Percentiles rank a stretch among this genome's conserved stretches.
phyloP scores from a whole-genome alignment of 2,797 vertebrate species.

The Gymnocypris eckloni region DNA sequence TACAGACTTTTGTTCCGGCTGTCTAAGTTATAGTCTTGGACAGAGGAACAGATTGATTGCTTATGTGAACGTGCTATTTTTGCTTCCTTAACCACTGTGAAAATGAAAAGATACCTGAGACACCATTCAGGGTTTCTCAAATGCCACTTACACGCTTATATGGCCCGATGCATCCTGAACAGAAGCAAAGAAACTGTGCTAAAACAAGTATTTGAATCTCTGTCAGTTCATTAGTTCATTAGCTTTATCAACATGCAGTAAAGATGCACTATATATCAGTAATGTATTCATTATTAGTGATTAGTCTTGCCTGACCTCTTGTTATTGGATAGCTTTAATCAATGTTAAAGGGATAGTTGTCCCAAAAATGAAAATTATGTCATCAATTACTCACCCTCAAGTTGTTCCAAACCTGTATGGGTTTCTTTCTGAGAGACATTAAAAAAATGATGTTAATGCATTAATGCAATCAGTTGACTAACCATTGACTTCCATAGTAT shows the following conservation, averaged over 20 bases:
- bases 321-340: background rate
- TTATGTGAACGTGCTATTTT: background rate
- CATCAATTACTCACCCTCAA: too few relatives aligned
- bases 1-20: background rate
- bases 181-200: background rate
- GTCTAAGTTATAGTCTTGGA: background rate
- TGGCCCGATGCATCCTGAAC: background rate
- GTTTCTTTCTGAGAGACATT: too few relatives aligned
- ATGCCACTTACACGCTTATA: background rate
- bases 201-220: background rate
- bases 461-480: too few relatives aligned
- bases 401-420: too few relatives aligned
- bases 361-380: background rate
- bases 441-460: too few relatives aligned
- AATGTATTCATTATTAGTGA: background rate
- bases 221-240: background rate
- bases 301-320: background rate
- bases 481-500: too few relatives aligned
- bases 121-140: background rate
- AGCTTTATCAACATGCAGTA: background rate
- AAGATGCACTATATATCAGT: background rate
- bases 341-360: background rate
- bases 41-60: background rate
- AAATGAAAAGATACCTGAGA: slow-evolving; percentile 2
- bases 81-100: slow-evolving; percentile 1